Percentiles rank a stretch among this genome's conserved stretches.
These are phyloP conservation scores for Aphelenchoides fujianensis DNA, from an alignment of 1,140 invertebrate genomes.

Conservation along the genomic window DNA sequence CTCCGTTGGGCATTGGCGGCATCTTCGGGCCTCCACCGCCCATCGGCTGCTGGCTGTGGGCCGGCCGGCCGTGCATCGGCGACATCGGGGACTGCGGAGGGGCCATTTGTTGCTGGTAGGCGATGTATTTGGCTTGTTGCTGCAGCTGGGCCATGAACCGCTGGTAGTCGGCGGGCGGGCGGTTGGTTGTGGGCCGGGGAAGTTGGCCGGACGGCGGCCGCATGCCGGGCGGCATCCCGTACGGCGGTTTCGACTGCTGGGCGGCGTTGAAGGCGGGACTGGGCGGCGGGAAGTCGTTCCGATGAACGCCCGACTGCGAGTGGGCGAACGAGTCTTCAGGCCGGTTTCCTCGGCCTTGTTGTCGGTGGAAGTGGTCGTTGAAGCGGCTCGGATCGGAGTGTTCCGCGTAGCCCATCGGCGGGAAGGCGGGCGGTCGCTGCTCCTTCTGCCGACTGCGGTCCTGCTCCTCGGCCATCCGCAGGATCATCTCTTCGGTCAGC, in stretches of 20 bases:
- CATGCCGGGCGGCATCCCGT: not conserved
- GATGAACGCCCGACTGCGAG: not conserved
- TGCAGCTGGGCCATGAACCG: not conserved
- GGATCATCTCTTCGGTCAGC: constrained; percentile 13
- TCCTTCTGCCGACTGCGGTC: constrained; percentile 6
- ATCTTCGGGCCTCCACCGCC: too few species aligned
- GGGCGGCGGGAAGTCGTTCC: not conserved
- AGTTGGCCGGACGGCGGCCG: too few species aligned
- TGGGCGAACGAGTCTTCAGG: not conserved
- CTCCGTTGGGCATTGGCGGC: not conserved
- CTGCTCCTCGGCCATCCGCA: not conserved
- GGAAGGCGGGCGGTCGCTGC: too few species aligned
- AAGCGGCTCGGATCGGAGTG: too few species aligned
- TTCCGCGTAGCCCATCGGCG: too few species aligned
- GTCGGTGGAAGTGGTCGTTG: too few species aligned
- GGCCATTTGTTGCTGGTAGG: not conserved
- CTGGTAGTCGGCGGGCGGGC: not conserved
- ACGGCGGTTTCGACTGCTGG: not conserved
- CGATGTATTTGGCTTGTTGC: not conserved
- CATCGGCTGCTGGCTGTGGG: not conserved
- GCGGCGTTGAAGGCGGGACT: not conserved
- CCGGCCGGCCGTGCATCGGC: too few species aligned
- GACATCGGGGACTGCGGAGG: too few species aligned
- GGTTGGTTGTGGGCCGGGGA: too few species aligned
- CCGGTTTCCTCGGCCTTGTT: too few species aligned